Evolutionary conservation across 2,888 invertebrate species (phyloP).

Genomic region (Trypoxylon attenuatum): DNA sequence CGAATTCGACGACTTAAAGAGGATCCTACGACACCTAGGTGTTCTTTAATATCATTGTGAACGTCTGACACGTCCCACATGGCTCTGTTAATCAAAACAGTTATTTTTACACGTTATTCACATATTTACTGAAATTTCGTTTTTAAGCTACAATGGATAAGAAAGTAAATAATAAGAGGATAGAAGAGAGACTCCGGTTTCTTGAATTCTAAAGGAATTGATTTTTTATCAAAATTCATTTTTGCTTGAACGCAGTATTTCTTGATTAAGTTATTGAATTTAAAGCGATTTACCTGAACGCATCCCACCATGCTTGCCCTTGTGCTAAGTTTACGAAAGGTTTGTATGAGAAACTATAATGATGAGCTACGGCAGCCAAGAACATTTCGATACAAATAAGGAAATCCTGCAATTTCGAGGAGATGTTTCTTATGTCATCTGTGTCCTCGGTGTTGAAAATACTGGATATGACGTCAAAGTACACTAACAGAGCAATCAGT

Average conservation of each 20-base stretch:
- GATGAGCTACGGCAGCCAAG: constrained; percentile 94
- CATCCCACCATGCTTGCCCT: constrained; percentile 73
- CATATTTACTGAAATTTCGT: constrained; percentile 19
- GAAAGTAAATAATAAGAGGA: not conserved
- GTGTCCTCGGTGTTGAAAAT: constrained; percentile 83
- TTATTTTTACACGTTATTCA: too few species aligned
- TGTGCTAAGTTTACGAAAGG: constrained; percentile 81
- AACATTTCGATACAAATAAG: constrained; percentile 99
- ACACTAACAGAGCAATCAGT: constrained; percentile 89
- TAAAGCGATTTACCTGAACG: constrained; percentile 71
- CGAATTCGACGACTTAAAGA: constrained; percentile 86
- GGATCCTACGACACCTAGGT: constrained; percentile 92
- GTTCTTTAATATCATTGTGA: constrained; percentile 93
- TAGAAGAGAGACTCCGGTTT: too few species aligned
- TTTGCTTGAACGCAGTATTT: too few species aligned
- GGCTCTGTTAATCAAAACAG: constrained; percentile 73
- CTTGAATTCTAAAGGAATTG: too few species aligned
- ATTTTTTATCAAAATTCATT: too few species aligned
- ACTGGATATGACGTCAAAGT: constrained; percentile 86
- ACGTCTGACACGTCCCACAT: constrained; percentile 99
- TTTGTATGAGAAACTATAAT: constrained; percentile 96
- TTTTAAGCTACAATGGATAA: not conserved
- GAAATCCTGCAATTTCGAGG: constrained; percentile 93
- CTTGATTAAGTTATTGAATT: too few species aligned
- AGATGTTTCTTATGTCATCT: constrained; percentile 83